phyloP scores from a whole-genome alignment of 2,113 vertebrate species.

The Lophotis ruficrista region DNA sequence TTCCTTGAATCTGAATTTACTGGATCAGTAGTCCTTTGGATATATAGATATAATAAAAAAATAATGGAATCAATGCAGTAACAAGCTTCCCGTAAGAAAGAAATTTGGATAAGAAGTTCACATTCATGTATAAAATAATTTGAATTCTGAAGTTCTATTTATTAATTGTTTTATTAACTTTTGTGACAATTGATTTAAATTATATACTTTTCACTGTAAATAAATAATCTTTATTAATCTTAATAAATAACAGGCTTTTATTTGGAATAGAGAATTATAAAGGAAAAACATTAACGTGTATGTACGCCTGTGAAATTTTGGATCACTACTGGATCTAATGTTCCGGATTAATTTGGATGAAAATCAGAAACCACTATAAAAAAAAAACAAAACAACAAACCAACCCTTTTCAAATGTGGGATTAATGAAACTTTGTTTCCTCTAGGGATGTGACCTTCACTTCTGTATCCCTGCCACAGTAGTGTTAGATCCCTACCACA shows the following conservation, averaged over 20 bases:
- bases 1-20: conserved; percentile 62
- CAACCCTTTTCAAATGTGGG: not conserved
- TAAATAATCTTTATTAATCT: not conserved
- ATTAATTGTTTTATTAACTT: not conserved
- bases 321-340: not conserved
- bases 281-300: not conserved
- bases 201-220: not conserved
- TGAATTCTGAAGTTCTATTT: not conserved
- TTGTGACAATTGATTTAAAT: not conserved
- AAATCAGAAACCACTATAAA: not conserved
- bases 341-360: not conserved
- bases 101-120: not conserved
- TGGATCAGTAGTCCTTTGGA: conserved; percentile 4
- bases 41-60: not conserved
- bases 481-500: not conserved
- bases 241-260: not conserved
- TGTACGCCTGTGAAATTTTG: not conserved
- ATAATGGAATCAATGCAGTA: not conserved
- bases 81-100: conserved; percentile 1
- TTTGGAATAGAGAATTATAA: not conserved
- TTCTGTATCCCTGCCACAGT: not conserved
- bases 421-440: not conserved
- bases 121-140: not conserved
- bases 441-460: not conserved
- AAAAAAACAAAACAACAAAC: not conserved